Evolutionary conservation across 2,113 vertebrate species (phyloP).

Genomic region (Girardinichthys multiradiatus): DNA sequence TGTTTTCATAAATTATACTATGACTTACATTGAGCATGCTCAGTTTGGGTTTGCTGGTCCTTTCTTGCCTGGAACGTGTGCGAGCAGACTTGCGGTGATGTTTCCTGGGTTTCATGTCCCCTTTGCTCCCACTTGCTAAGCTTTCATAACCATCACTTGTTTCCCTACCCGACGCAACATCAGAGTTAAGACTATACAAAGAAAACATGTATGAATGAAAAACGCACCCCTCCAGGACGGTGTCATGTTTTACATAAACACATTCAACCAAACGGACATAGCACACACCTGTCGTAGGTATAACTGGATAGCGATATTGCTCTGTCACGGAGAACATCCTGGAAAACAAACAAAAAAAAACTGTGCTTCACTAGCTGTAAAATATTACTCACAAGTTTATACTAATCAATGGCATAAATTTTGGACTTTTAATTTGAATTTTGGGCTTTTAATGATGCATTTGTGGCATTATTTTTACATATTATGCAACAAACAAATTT

Average conservation of each 20-base stretch:
- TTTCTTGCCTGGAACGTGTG: slow-evolving; percentile 92
- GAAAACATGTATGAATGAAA: background rate
- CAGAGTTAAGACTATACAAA: slow-evolving; percentile 82
- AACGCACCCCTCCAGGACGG: background rate
- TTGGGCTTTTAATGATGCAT: no score
- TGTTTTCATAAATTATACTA: background rate
- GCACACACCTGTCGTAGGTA: slow-evolving; percentile 87
- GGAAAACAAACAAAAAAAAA: slow-evolving; percentile 53
- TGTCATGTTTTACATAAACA: background rate
- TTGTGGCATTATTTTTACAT: background rate
- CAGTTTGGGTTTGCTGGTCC: slow-evolving; percentile 91
- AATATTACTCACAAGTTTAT: background rate
- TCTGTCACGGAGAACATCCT: slow-evolving; percentile 86
- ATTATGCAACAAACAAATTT: background rate
- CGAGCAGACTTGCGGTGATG: slow-evolving; percentile 93
- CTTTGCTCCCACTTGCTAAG: slow-evolving; percentile 82
- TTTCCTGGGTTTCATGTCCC: slow-evolving; percentile 89
- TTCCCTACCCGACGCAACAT: slow-evolving; percentile 90
- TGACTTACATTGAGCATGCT: slow-evolving; percentile 90
- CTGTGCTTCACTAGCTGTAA: background rate
- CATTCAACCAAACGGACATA: background rate
- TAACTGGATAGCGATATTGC: slow-evolving; percentile 79
- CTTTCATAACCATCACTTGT: slow-evolving; percentile 93
- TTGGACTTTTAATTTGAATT: no score
- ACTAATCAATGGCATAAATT: background rate